Conservation (phyloP, 2,113 vertebrate species). For the Parus major region DNA sequence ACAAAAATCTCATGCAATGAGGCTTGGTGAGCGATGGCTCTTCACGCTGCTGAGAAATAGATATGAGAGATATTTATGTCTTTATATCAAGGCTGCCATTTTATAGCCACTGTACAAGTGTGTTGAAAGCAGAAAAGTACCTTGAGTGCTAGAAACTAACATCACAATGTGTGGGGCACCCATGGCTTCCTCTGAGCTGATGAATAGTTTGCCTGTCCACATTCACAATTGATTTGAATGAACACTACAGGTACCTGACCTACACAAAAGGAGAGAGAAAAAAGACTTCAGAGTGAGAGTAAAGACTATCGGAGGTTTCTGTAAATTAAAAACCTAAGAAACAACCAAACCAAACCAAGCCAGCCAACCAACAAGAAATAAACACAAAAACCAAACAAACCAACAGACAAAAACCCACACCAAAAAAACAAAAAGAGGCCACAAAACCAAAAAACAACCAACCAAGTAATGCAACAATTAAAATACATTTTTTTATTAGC, state of each 20-base stretch:
- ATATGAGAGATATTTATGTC: neutral
- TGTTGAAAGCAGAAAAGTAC: neutral
- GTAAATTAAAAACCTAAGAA: neutral
- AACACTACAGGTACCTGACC: neutral
- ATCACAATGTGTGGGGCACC: accelerated
- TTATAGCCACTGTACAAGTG: neutral
- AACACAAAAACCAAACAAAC: too few species aligned
- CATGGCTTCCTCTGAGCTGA: neutral
- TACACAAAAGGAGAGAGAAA: neutral
- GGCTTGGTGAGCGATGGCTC: neutral
- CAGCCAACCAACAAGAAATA: too few species aligned
- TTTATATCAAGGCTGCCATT: neutral
- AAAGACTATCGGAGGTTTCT: neutral
- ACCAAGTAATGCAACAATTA: neutral
- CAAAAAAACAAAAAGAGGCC: too few species aligned
- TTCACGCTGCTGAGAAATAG: neutral
- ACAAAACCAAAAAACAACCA: too few species aligned
- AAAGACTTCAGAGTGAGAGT: neutral
- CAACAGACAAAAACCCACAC: too few species aligned
- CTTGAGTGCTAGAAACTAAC: neutral
- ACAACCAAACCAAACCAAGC: neutral
- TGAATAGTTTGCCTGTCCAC: neutral
- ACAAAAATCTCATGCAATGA: neutral
- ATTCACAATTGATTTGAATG: neutral
- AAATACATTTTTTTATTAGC: neutral